Conservation (phyloP, 2,113 vertebrate genomes). For the Aphelocoma coerulescens region DNA sequence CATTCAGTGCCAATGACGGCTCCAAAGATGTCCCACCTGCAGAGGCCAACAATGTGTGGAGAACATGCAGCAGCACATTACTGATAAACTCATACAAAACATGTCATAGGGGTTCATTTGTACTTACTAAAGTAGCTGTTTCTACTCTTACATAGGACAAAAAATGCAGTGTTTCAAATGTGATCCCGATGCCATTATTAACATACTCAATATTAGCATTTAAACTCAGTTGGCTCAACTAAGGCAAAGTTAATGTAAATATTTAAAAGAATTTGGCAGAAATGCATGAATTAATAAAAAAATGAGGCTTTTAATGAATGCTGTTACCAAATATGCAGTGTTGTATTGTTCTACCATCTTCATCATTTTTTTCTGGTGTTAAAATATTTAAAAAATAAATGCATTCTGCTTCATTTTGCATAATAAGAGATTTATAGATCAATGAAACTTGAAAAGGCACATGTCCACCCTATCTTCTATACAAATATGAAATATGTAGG, state of each 20-base stretch:
- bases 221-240: neutral
- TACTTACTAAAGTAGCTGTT: neutral
- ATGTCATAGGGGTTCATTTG: neutral
- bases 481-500: neutral
- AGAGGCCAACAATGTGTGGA: neutral
- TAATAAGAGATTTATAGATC: neutral
- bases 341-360: neutral
- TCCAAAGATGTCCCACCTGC: conserved; percentile 88
- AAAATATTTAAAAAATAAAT: neutral
- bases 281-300: neutral
- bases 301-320: neutral
- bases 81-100: neutral
- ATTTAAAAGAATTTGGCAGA: neutral
- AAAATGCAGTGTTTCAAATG: neutral
- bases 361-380: neutral
- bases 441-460: conserved; percentile 8
- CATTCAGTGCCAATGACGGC: conserved; percentile 86
- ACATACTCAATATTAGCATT: neutral
- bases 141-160: neutral
- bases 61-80: neutral
- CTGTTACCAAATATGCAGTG: neutral
- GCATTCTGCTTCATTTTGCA: neutral
- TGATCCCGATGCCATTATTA: neutral
- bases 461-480: neutral
- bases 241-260: neutral